Percentiles rank a stretch among this genome's conserved stretches.
Evolutionary conservation across 2,113 vertebrate genomes (phyloP).

Genomic region (Spea multiplicata): DNA sequence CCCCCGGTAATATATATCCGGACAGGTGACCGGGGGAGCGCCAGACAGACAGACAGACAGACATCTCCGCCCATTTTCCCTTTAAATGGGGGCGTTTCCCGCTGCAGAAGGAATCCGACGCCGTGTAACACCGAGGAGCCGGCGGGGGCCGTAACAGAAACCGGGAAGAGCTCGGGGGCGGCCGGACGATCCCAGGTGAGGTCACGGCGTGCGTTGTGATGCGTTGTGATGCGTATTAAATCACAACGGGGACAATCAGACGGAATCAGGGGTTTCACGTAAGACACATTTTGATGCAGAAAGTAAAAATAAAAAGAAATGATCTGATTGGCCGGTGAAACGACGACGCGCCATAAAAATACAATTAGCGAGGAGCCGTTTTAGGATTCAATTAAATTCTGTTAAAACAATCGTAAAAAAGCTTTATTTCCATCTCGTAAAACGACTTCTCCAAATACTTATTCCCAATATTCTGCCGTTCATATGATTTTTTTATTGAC

Average conservation of each 20-base stretch:
- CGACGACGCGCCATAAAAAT: conserved; percentile 35
- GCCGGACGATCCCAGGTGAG: background rate
- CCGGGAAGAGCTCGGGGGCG: too few relatives aligned
- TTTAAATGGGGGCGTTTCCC: too few relatives aligned
- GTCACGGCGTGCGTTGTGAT: background rate
- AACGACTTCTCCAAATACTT: conserved; percentile 22
- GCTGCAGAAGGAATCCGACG: too few relatives aligned
- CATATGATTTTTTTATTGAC: conserved; percentile 7
- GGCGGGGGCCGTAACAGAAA: too few relatives aligned
- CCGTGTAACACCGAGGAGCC: too few relatives aligned
- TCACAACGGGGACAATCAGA: background rate
- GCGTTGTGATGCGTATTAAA: background rate
- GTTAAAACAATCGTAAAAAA: conserved; percentile 40
- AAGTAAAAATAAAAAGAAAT: conserved; percentile 35
- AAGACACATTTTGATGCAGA: conserved; percentile 14
- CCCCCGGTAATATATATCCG: too few relatives aligned
- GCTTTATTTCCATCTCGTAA: conserved; percentile 30
- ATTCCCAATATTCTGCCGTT: conserved; percentile 5
- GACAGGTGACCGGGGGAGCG: too few relatives aligned
- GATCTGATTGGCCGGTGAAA: conserved; percentile 24
- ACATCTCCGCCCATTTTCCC: too few relatives aligned
- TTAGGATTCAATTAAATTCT: conserved; percentile 43
- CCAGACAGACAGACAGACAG: too few relatives aligned
- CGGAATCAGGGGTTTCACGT: conserved; percentile 11
- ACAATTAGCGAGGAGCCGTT: conserved; percentile 42